These are phyloP conservation scores for Malurus leucopterus DNA, from an alignment of 2,797 vertebrate species.

Conservation along the genomic window DNA sequence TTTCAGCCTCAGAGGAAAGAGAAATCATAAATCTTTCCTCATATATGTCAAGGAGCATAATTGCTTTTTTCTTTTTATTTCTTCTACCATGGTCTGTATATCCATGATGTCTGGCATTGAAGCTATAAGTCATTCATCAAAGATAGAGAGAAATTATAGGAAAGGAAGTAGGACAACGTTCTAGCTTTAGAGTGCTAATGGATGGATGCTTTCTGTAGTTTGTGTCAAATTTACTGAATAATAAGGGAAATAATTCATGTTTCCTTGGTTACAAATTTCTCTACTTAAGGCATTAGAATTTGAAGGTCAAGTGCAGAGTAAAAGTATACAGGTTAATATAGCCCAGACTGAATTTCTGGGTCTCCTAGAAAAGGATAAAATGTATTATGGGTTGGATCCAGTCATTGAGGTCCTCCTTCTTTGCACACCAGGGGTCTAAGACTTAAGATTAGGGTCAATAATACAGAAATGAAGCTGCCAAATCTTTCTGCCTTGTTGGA, in stretches of 20 bases:
- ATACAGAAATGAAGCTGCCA: background rate
- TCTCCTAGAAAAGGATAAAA: background rate
- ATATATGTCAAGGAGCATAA: background rate
- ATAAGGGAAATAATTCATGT: background rate
- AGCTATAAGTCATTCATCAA: conserved; percentile 12
- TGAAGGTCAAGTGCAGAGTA: background rate
- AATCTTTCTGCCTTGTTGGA: background rate
- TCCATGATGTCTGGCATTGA: background rate
- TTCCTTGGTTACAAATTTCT: conserved; percentile 43
- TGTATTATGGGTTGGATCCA: background rate
- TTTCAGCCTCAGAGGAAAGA: background rate
- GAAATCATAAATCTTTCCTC: conserved; percentile 27
- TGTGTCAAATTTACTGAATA: conserved; percentile 18
- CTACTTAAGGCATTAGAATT: background rate
- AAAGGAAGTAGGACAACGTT: background rate
- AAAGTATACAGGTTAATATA: background rate
- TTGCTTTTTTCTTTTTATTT: background rate
- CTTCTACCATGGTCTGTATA: background rate
- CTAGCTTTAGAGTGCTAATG: background rate
- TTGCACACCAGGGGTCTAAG: background rate
- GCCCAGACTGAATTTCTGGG: background rate
- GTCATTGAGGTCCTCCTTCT: background rate
- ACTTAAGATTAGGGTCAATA: background rate
- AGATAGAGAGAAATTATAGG: background rate
- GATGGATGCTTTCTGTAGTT: background rate